Evolutionary conservation across 2,888 invertebrate genomes (phyloP), one percentile per base, ranked within the genome.

Genomic region (Alentia gelatinosa): DNA sequence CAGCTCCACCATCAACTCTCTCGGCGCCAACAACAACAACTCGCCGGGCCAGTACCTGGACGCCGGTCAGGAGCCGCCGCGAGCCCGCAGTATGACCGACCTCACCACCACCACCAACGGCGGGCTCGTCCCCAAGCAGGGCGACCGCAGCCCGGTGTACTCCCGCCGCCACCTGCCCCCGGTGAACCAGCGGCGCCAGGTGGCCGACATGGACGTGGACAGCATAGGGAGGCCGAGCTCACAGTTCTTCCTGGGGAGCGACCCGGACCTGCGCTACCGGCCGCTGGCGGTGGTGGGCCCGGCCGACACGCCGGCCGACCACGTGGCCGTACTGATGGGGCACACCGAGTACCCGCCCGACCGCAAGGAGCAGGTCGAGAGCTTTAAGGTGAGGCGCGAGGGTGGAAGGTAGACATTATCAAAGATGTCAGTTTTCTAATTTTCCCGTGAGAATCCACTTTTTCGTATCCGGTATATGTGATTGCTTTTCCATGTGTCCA

Each of bases 241-340:
- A 33, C 33, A 74, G 39, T 63, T 89, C 89, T 30, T 56, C 50
- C 89, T 89, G 0, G 74, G 83, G 23, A 89, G 30, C 79, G 89
- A 47, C 91, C 30, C 35, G 12, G 75, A 68, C 35, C 75, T 42
- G 63, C 37, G 90, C 15, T 35, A 75, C 90, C 42, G 42, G 40
- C 40, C 90, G 40, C 33, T 35, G 42, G 26, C 40, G 7, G 19
- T 12, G 40, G 63, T 91, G 0, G 91, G 68, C 0, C 86, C 92
- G 33, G 40, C 92, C 68, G 91, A 91, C 0, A 91, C 91, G 91
- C 92, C 92, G 30, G 92, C 92, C 37, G 90, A 90, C n/a, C 63
- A 91, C 33, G 92, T 94, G 1, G 93, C 91, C 4, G 91, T 92
- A 39, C 92, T 92, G 7, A 90, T 94, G 40, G 91, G 93, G 19